Percentiles rank a stretch among this genome's conserved stretches.
Conservation (phyloP, 2,797 vertebrate species). For the Malurus splendens region DNA sequence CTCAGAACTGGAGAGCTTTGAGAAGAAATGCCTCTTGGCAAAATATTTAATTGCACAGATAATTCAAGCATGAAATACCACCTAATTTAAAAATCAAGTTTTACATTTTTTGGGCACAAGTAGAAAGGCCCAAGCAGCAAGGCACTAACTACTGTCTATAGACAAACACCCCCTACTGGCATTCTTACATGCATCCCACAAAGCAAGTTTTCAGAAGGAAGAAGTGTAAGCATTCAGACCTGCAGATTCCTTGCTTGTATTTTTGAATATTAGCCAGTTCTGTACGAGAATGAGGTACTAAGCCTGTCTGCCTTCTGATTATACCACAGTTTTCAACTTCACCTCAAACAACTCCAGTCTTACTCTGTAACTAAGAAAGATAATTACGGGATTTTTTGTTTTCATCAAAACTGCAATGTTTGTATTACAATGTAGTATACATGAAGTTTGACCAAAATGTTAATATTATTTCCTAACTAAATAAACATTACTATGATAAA, state of each 20-base stretch:
- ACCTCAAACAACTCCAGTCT: neutral
- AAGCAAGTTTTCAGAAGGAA: neutral
- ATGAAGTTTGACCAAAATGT: neutral
- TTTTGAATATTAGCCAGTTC: neutral
- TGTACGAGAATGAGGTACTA: neutral
- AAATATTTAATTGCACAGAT: neutral
- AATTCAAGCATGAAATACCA: neutral
- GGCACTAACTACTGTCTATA: neutral
- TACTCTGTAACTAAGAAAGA: neutral
- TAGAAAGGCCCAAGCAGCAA: neutral
- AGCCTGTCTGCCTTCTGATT: neutral
- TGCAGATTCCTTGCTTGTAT: neutral
- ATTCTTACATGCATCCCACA: neutral
- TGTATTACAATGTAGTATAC: neutral
- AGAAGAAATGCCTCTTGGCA: neutral
- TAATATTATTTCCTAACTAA: neutral
- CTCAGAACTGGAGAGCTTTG: neutral
- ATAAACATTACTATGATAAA: neutral
- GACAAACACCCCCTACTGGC: accelerated
- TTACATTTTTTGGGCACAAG: neutral
- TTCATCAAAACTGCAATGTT: neutral
- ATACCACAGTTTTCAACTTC: neutral
- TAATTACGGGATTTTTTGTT: neutral
- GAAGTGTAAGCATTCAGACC: neutral
- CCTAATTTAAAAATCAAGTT: neutral